phyloP scores from a whole-genome alignment of 2,888 invertebrate species.

The Lysandra bellargus region DNA sequence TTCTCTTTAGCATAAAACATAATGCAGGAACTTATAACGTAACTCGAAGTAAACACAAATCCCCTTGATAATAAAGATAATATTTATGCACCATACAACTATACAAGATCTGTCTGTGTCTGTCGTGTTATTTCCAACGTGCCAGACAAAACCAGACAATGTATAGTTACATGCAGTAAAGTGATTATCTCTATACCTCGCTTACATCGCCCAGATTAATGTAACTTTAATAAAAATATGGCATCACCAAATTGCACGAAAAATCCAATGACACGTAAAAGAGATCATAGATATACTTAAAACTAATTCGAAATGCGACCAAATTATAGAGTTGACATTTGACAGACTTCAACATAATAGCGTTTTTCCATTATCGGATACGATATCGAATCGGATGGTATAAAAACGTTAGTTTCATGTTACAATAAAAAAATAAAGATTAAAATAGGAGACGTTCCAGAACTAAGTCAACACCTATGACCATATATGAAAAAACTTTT shows the following conservation, averaged over 20 bases:
- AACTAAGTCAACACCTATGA: background rate
- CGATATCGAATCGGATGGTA: background rate
- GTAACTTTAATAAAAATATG: constrained; percentile 42
- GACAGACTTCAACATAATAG: background rate
- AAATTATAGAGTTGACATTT: background rate
- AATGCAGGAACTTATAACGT: background rate
- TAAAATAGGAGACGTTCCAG: background rate
- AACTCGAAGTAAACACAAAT: background rate
- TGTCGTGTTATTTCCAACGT: no score
- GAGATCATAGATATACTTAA: constrained; percentile 40
- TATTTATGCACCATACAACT: background rate
- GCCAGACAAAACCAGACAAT: no score
- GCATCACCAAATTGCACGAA: constrained; percentile 52
- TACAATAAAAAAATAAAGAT: background rate
- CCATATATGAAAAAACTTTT: background rate
- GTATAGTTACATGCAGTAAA: background rate
- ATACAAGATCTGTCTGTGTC: background rate
- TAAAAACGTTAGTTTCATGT: background rate
- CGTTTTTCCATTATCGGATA: background rate
- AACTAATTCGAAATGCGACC: background rate
- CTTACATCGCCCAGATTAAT: background rate
- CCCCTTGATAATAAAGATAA: background rate
- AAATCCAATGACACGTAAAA: constrained; percentile 53
- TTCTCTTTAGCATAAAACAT: background rate
- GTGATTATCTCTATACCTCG: background rate